phyloP scores from a whole-genome alignment of 2,888 invertebrate species.

The Leptarthrus brevirostris region DNA sequence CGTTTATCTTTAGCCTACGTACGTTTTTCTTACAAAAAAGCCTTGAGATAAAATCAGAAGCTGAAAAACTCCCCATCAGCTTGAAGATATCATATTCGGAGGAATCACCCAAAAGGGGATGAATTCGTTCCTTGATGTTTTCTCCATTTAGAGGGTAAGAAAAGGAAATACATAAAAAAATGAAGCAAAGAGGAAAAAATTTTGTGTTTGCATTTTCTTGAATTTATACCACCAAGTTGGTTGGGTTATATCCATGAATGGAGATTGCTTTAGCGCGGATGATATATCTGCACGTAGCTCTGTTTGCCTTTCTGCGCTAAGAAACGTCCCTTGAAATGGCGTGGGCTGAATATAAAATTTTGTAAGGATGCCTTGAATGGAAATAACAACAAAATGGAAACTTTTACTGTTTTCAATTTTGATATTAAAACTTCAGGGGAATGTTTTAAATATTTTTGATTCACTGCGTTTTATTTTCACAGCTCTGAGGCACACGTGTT shows the following conservation, averaged over 20 bases:
- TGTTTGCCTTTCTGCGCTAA: constrained; percentile 32
- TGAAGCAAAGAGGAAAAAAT: neutral
- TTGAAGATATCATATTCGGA: constrained; percentile 42
- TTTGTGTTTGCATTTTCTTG: constrained; percentile 42
- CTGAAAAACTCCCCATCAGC: constrained; percentile 43
- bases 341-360: constrained; percentile 45
- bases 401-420: constrained; percentile 35
- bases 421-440: constrained; percentile 19
- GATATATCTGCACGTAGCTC: constrained; percentile 40
- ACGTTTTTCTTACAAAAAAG: constrained; percentile 16
- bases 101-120: constrained; percentile 30
- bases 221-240: constrained; percentile 33
- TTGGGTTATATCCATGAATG: constrained; percentile 43
- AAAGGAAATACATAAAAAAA: constrained; percentile 39
- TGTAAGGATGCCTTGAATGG: constrained; percentile 29
- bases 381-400: constrained; percentile 33
- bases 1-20: constrained; percentile 30
- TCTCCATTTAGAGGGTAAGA: constrained; percentile 13
- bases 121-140: constrained; percentile 39
- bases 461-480: too few species aligned
- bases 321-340: constrained; percentile 33
- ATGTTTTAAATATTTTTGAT: too few species aligned
- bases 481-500: too few species aligned
- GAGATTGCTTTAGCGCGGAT: constrained; percentile 40
- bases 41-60: constrained; percentile 46